phyloP scores from a whole-genome alignment of 2,797 vertebrate species.

The Sphenopsis melanotis region DNA sequence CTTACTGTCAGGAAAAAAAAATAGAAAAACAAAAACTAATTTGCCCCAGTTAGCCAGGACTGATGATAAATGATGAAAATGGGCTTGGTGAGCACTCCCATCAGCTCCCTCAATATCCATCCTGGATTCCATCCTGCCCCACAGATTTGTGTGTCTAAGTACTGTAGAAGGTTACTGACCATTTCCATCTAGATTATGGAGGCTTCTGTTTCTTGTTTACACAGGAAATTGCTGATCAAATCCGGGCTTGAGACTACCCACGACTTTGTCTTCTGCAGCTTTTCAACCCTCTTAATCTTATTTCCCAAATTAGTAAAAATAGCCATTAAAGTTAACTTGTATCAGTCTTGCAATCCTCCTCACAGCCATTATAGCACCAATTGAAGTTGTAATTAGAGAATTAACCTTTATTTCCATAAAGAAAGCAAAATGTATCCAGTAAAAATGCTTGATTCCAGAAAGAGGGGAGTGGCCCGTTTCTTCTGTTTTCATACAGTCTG shows the following conservation, averaged over 20 bases:
- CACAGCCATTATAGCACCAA: background rate
- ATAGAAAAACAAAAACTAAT: background rate
- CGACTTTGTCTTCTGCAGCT: background rate
- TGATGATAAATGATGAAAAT: background rate
- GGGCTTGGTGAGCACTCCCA: rapidly evolving
- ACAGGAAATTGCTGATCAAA: background rate
- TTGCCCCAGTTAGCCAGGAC: background rate
- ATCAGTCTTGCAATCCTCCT: background rate
- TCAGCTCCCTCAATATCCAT: background rate
- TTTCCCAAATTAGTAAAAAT: background rate
- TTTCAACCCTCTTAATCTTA: background rate
- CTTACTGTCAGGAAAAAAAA: background rate
- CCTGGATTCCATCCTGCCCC: background rate
- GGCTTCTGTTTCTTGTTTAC: background rate
- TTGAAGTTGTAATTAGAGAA: background rate
- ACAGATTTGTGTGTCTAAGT: background rate
- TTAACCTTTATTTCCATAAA: background rate
- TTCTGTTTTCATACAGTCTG: background rate
- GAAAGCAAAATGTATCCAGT: background rate
- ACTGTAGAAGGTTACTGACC: background rate
- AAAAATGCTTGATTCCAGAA: background rate
- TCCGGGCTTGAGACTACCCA: background rate
- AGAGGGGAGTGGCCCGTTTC: background rate
- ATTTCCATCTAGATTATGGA: background rate
- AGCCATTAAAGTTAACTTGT: background rate